These are phyloP conservation scores for Spilarctia lutea DNA, from an alignment of 2,888 invertebrate species.

Conservation along the genomic window DNA sequence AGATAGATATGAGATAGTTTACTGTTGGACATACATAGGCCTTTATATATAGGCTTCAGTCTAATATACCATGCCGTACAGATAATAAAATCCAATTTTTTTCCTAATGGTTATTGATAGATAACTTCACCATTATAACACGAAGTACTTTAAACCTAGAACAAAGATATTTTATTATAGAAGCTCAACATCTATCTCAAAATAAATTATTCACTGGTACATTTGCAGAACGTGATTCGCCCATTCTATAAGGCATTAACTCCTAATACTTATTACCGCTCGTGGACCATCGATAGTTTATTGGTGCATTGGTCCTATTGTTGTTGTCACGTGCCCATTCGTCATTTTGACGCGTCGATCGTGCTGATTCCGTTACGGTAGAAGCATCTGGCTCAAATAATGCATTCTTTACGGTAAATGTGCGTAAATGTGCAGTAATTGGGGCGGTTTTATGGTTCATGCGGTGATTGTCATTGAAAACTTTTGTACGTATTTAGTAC, in stretches of 20 bases:
- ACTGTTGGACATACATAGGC: too few species aligned
- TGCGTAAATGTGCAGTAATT: slow-evolving; percentile 46
- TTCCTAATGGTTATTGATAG: not conserved
- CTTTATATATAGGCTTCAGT: too few species aligned
- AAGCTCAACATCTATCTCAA: not conserved
- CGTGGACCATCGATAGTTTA: slow-evolving; percentile 42
- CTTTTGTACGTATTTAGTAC: slow-evolving; percentile 24
- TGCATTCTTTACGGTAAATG: slow-evolving; percentile 48
- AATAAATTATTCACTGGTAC: slow-evolving; percentile 21
- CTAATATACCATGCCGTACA: not conserved
- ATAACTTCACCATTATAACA: not conserved
- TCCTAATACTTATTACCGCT: slow-evolving; percentile 57
- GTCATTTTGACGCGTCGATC: slow-evolving; percentile 65
- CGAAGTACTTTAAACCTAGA: not conserved
- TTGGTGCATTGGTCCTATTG: slow-evolving; percentile 63
- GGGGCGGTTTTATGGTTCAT: slow-evolving; percentile 39
- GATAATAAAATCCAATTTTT: not conserved
- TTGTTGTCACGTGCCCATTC: slow-evolving; percentile 71
- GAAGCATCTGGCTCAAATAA: slow-evolving; percentile 46
- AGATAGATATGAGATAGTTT: too few species aligned
- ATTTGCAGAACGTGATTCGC: slow-evolving; percentile 72
- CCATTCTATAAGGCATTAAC: slow-evolving; percentile 62
- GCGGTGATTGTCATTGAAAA: slow-evolving; percentile 23
- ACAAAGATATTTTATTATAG: not conserved
- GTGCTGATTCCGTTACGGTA: slow-evolving; percentile 44